These are phyloP conservation scores for Cairina moschata DNA, from an alignment of 2,113 vertebrate species.

Conservation along the genomic window DNA sequence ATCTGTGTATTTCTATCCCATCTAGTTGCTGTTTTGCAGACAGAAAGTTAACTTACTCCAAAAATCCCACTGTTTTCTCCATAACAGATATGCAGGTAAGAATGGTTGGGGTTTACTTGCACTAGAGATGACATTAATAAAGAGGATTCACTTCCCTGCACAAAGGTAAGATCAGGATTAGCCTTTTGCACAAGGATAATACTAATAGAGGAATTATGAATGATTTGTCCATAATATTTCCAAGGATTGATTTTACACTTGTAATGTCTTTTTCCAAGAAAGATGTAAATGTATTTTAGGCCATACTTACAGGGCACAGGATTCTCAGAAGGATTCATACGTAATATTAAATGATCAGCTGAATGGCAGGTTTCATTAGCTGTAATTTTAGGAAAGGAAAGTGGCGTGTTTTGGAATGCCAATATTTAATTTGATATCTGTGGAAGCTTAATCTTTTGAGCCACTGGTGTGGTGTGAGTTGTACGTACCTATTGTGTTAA, in stretches of 20 bases:
- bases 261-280: neutral
- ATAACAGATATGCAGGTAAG: accelerated
- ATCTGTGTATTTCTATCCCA: neutral
- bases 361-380: neutral
- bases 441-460: neutral
- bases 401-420: neutral
- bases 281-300: neutral
- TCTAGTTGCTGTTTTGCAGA: neutral
- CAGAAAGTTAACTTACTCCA: neutral
- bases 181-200: neutral
- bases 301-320: neutral
- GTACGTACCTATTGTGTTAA: neutral
- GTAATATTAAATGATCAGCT: neutral
- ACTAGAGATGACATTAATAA: accelerated
- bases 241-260: neutral
- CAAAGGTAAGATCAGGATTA: neutral
- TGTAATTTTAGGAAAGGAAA: neutral
- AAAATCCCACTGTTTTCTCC: neutral
- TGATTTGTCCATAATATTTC: neutral
- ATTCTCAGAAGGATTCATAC: neutral
- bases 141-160: neutral
- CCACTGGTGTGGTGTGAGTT: neutral
- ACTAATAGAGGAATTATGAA: neutral
- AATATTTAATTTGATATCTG: neutral
- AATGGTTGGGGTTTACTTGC: neutral